Evolutionary conservation across 2,797 vertebrate genomes (phyloP), one percentile per base, ranked within the genome.

Genomic region (Onychomys leucogaster): DNA sequence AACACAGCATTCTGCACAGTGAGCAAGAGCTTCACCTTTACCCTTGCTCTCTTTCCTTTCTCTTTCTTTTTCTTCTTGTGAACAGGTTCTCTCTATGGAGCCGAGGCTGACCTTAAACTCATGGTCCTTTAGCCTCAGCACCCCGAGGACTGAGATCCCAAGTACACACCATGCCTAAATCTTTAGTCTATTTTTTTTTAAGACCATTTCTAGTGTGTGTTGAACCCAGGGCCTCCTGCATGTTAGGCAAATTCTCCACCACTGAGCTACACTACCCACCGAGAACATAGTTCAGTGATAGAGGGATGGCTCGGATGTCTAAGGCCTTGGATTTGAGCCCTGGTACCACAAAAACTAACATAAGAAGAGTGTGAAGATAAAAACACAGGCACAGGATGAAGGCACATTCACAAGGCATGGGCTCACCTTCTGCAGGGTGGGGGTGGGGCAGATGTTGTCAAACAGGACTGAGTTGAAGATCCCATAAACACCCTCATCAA

Each of bases 401-500:
- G 29, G 91, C 52, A 93, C 27, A 46, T 82, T 43, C 55, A 1
- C 0, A 0, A 13, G 6, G 16, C 63, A 34, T 43, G 32, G 67
- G 49, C 98, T 98, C 98, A 99, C 99, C 98, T 98, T 98, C 96
- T 97, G 98, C 94, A 98, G 98, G 88, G 96, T 93, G 0, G 98
- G 99, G 5, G 78, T 83, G 21, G 99, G 97, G 59, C 98, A 98
- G 89, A 78, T 71, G 86, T 97, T 98, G 95, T 98, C 98, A 16
- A 99, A 98, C 92, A 99, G 97, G 83, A 98, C 97, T 37, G 98
- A 98, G 97, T 98, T 97, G 97, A 98, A 99, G 94, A 98, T 94
- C 0, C 99, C 98, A 0, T 99, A 99, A 82, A 98, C 90, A 14
- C 99, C 98, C 0, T 99, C 99, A 0, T 98, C 98, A 27, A 99